phyloP scores from a whole-genome alignment of 2,888 invertebrate genomes.

The Melitaea athalia region DNA sequence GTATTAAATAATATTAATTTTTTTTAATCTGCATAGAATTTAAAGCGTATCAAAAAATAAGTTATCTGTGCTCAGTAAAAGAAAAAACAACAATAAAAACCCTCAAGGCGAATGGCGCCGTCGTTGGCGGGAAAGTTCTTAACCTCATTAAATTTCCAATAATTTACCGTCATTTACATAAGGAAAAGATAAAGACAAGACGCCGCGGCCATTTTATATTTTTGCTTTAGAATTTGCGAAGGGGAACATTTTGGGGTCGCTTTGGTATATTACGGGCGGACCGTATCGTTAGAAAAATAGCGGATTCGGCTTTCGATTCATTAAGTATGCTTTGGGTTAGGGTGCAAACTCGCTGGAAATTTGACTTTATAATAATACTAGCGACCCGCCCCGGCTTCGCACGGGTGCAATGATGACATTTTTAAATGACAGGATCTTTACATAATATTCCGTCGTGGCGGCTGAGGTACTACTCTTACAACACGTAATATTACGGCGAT shows the following conservation, averaged over 20 bases:
- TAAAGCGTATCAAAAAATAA: neutral
- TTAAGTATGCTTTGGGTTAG: constrained; percentile 62
- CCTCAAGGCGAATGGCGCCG: constrained; percentile 49
- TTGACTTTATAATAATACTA: constrained; percentile 4
- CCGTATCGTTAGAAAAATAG: constrained; percentile 65
- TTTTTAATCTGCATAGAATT: neutral
- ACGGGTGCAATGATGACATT: too few species aligned
- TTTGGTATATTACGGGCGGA: constrained; percentile 46
- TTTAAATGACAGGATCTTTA: too few species aligned
- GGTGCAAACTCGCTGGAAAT: constrained; percentile 40
- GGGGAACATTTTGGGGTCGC: constrained; percentile 61
- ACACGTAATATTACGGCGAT: too few species aligned
- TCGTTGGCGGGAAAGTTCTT: constrained; percentile 71
- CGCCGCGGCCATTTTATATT: constrained; percentile 73
- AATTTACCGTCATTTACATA: constrained; percentile 73
- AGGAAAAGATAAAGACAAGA: constrained; percentile 81
- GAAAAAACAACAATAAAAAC: constrained; percentile 34
- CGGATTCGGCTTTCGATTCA: constrained; percentile 72
- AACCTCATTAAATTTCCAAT: constrained; percentile 72
- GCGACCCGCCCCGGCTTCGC: too few species aligned
- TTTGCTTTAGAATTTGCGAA: constrained; percentile 64
- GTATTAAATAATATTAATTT: neutral
- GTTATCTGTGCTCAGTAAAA: constrained; percentile 23
- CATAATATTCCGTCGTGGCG: too few species aligned
- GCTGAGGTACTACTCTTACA: too few species aligned